Evolutionary conservation across 2,797 vertebrate genomes (phyloP).

Genomic region (Glyptemys insculpta): DNA sequence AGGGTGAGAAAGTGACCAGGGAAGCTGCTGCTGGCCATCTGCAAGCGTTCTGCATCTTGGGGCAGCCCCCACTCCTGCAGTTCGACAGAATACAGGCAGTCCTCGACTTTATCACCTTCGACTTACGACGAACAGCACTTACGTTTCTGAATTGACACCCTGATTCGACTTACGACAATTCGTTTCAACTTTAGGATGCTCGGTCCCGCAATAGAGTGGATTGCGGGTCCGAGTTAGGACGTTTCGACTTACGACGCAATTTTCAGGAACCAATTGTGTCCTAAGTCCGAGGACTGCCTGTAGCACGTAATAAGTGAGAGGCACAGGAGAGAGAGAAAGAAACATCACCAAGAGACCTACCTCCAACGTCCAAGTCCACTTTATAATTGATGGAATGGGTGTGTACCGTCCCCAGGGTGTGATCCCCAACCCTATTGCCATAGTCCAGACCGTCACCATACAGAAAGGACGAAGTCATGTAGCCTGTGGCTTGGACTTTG

Average conservation of each 20-base stretch:
- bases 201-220: too few relatives aligned
- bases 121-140: too few relatives aligned
- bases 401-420: slow-evolving; percentile 76
- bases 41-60: rapidly evolving
- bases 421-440: slow-evolving; percentile 76
- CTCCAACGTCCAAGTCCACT: slow-evolving; percentile 80
- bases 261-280: too few relatives aligned
- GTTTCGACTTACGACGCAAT: too few relatives aligned
- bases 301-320: background rate
- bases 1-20: background rate
- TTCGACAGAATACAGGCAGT: background rate
- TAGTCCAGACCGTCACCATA: slow-evolving; percentile 65
- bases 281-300: background rate
- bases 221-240: too few relatives aligned
- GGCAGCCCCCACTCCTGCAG: background rate
- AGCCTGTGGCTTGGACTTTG: slow-evolving; percentile 79
- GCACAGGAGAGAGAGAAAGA: background rate
- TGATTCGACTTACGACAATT: too few relatives aligned
- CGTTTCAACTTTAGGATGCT: too few relatives aligned
- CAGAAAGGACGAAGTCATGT: slow-evolving; percentile 74
- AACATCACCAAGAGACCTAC: slow-evolving; percentile 64
- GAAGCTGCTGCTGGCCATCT: background rate
- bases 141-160: too few relatives aligned
- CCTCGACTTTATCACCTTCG: too few relatives aligned
- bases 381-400: slow-evolving; percentile 81